Evolutionary conservation across 1,140 invertebrate species (phyloP).

Genomic region (Ceratoteleas bidentatus): DNA sequence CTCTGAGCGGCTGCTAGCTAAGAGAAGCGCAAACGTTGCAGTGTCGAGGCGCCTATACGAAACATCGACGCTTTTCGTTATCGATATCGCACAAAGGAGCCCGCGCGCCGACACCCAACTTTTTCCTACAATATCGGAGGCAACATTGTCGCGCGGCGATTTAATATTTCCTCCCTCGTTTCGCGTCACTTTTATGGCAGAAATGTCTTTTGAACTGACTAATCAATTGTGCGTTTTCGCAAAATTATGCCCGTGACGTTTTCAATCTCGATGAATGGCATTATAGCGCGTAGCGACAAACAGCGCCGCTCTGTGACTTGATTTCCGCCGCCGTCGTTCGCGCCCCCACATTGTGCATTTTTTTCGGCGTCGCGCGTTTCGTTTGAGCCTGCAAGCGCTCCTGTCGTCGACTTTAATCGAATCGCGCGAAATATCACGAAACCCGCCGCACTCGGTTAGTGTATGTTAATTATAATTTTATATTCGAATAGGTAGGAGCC

Average conservation of each 20-base stretch:
- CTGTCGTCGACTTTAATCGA: slow-evolving; percentile 4
- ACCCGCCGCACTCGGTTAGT: too few relatives aligned
- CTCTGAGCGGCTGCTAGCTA: slow-evolving; percentile 62
- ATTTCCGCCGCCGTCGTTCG: slow-evolving; percentile 2
- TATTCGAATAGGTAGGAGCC: too few relatives aligned
- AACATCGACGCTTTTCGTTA: slow-evolving; percentile 63
- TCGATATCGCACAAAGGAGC: slow-evolving; percentile 57
- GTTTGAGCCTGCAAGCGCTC: slow-evolving; percentile 1
- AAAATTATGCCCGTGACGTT: slow-evolving; percentile 52
- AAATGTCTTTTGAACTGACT: slow-evolving; percentile 46
- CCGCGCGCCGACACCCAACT: slow-evolving; percentile 32
- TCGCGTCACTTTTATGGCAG: slow-evolving; percentile 16
- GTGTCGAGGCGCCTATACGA: slow-evolving; percentile 58
- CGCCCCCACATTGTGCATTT: neutral
- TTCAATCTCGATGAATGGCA: slow-evolving; percentile 44
- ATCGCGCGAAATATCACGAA: neutral
- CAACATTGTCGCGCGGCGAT: slow-evolving; percentile 45
- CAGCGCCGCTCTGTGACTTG: slow-evolving; percentile 2
- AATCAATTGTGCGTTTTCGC: slow-evolving; percentile 46
- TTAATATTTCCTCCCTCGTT: slow-evolving; percentile 45
- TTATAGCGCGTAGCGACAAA: slow-evolving; percentile 30
- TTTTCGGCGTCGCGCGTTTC: slow-evolving; percentile 18
- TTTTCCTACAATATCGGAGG: slow-evolving; percentile 38
- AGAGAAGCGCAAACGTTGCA: slow-evolving; percentile 65
- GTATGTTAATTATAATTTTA: too few relatives aligned